These are phyloP conservation scores for Iguana delicatissima DNA, from an alignment of 2,797 vertebrate species.

Conservation along the genomic window DNA sequence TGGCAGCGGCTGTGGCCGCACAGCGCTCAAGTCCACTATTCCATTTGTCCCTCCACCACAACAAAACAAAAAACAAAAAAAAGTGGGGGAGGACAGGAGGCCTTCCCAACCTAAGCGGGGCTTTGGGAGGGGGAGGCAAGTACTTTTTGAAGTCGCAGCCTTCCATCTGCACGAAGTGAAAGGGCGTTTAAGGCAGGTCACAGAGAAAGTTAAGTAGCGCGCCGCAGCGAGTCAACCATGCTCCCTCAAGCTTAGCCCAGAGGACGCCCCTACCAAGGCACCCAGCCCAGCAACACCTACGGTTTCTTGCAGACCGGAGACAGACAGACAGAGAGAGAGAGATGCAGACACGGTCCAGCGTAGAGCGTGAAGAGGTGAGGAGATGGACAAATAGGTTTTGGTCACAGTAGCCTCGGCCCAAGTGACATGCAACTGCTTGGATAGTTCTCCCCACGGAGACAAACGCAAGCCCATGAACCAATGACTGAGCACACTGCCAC, in stretches of 20 bases:
- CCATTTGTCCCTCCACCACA: slow-evolving; percentile 39
- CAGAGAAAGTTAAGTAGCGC: slow-evolving; percentile 37
- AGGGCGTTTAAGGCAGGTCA: slow-evolving; percentile 48
- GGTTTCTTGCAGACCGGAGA: slow-evolving; percentile 71
- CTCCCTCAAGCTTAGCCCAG: slow-evolving; percentile 65
- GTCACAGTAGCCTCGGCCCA: slow-evolving; percentile 53
- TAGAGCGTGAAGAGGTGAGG: not conserved
- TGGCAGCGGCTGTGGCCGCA: not conserved
- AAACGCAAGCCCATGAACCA: slow-evolving; percentile 55
- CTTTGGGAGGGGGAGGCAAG: not conserved
- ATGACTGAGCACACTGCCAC: slow-evolving; percentile 65
- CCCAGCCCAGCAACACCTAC: slow-evolving; percentile 69
- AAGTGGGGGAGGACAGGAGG: slow-evolving; percentile 15
- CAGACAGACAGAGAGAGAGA: slow-evolving; percentile 64
- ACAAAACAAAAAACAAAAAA: too few relatives aligned
- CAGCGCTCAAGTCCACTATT: slow-evolving; percentile 54
- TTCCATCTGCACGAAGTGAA: slow-evolving; percentile 54
- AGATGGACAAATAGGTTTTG: slow-evolving; percentile 39
- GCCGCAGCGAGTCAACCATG: slow-evolving; percentile 35
- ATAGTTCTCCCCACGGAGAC: slow-evolving; percentile 62
- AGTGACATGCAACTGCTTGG: slow-evolving; percentile 48
- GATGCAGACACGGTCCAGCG: slow-evolving; percentile 53
- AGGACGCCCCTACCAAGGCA: slow-evolving; percentile 68
- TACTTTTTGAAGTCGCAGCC: slow-evolving; percentile 53
- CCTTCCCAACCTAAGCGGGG: slow-evolving; percentile 46